These are phyloP conservation scores for Dexiosoma caninum DNA, from an alignment of 2,888 invertebrate genomes.

Conservation along the genomic window DNA sequence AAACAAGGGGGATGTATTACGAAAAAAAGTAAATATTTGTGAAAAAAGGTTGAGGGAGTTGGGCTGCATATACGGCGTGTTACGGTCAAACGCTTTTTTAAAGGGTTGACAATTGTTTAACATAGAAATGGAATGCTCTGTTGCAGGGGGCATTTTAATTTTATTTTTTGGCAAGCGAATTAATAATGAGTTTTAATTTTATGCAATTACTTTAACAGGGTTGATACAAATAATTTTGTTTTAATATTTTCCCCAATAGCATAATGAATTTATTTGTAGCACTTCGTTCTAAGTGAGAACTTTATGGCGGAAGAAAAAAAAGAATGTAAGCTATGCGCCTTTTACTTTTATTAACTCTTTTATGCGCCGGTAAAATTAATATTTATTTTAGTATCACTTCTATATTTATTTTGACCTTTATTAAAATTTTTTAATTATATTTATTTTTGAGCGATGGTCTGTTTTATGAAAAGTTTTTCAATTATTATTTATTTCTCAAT, in stretches of 20 bases:
- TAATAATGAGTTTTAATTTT: slow-evolving; percentile 32
- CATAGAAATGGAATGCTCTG: neutral
- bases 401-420: no score
- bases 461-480: no score
- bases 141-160: neutral
- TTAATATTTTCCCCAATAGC: neutral
- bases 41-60: neutral
- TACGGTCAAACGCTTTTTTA: slow-evolving; percentile 60
- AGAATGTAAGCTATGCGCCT: no score
- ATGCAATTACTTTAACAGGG: neutral
- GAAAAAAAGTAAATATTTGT: slow-evolving; percentile 29
- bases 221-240: neutral
- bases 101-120: slow-evolving; percentile 50
- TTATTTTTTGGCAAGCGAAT: slow-evolving; percentile 10
- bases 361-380: no score
- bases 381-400: no score
- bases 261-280: neutral
- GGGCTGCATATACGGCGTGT: slow-evolving; percentile 38
- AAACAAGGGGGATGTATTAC: slow-evolving; percentile 35
- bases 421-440: no score
- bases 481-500: no score
- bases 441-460: no score
- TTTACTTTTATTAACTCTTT: no score
- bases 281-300: no score
- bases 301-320: no score